Evolutionary conservation across 2,888 invertebrate genomes (phyloP).

Genomic region (Pyrrhosoma nymphula): DNA sequence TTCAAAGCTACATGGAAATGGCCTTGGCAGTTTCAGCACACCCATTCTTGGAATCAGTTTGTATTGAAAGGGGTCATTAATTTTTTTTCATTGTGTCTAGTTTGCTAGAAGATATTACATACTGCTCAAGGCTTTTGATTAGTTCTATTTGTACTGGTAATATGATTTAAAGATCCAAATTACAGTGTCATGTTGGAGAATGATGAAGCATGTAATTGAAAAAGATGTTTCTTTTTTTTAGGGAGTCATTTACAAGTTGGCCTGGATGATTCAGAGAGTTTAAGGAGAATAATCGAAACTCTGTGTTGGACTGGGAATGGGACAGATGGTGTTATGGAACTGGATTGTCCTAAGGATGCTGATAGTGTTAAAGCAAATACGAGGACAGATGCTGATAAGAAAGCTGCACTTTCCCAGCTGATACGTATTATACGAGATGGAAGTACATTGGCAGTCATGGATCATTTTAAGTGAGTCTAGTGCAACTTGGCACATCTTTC

Average conservation of each 20-base stretch:
- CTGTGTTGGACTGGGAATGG: slow-evolving; percentile 20
- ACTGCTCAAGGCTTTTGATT: too few species aligned
- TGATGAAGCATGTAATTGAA: too few species aligned
- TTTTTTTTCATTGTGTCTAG: too few species aligned
- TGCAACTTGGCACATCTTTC: background rate
- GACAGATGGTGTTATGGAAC: slow-evolving; percentile 70
- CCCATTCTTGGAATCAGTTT: too few species aligned
- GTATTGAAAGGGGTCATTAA: too few species aligned
- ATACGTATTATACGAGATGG: slow-evolving; percentile 78
- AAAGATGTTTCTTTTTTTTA: background rate
- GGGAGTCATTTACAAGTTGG: slow-evolving; percentile 56
- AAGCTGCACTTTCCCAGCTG: slow-evolving; percentile 77
- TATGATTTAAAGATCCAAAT: too few species aligned
- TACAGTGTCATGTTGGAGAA: too few species aligned
- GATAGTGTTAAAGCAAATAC: slow-evolving; percentile 70
- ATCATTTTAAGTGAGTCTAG: slow-evolving; percentile 77
- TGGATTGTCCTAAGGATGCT: slow-evolving; percentile 72
- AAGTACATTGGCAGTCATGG: slow-evolving; percentile 78
- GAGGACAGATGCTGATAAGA: slow-evolving; percentile 72
- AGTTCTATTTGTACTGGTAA: too few species aligned
- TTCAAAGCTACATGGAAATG: too few species aligned
- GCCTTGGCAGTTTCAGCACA: too few species aligned
- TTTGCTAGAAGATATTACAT: too few species aligned
- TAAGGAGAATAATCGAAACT: slow-evolving; percentile 37
- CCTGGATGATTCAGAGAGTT: slow-evolving; percentile 46